These are phyloP conservation scores for Athalia circularis DNA, from an alignment of 2,888 invertebrate genomes.

Conservation along the genomic window DNA sequence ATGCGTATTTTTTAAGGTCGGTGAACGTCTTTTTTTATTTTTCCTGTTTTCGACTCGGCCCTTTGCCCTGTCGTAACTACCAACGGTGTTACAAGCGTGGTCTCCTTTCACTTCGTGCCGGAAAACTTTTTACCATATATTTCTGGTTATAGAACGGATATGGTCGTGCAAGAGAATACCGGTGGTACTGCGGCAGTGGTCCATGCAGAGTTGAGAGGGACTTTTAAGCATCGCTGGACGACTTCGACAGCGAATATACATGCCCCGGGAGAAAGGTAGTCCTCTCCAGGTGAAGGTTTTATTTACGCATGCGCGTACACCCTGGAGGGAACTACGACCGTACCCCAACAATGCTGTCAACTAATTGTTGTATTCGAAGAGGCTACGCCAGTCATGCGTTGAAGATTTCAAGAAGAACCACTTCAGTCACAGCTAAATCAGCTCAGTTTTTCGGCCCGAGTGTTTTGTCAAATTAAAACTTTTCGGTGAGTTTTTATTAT, in stretches of 20 bases:
- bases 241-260: conserved; percentile 12
- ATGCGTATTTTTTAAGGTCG: conserved; percentile 13
- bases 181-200: neutral
- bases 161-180: conserved; percentile 6
- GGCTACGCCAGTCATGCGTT: conserved; percentile 40
- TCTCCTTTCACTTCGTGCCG: conserved; percentile 40
- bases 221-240: conserved; percentile 11
- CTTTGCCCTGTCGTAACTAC: neutral
- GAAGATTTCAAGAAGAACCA: conserved; percentile 42
- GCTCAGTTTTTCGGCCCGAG: conserved; percentile 1
- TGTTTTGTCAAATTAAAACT: conserved; percentile 24
- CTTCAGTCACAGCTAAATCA: conserved; percentile 23
- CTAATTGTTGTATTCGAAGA: conserved; percentile 44
- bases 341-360: conserved; percentile 44
- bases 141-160: conserved; percentile 29
- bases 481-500: conserved; percentile 36
- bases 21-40: neutral
- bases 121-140: conserved; percentile 38
- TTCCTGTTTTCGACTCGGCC: neutral
- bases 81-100: neutral
- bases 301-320: conserved; percentile 37
- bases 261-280: conserved; percentile 36
- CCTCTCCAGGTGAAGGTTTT: conserved; percentile 4
- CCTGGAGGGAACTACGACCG: conserved; percentile 30
- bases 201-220: conserved; percentile 30